Conservation (phyloP, 2,888 invertebrate genomes). For the Conchocele bisecta region DNA sequence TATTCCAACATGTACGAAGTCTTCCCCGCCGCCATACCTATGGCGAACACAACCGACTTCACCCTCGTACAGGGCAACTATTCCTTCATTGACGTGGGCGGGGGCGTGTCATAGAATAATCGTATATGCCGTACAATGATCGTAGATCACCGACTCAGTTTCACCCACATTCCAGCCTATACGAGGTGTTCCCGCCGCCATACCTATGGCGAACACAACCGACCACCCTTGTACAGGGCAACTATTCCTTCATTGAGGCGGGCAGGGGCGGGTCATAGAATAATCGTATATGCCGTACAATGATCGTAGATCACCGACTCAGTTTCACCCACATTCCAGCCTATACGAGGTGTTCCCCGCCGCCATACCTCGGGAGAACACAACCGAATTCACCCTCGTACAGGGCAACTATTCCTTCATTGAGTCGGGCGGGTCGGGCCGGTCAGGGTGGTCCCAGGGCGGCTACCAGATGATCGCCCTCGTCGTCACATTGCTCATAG, state of each 20-base stretch:
- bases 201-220: slow-evolving; percentile 43
- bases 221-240: background rate
- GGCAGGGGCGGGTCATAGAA: background rate
- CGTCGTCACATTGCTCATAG: slow-evolving; percentile 67
- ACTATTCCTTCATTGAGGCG: slow-evolving; percentile 7
- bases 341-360: slow-evolving; percentile 62
- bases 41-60: slow-evolving; percentile 40
- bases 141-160: too few relatives aligned
- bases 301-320: too few relatives aligned
- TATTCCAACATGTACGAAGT: slow-evolving; percentile 62
- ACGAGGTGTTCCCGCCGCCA: slow-evolving; percentile 60
- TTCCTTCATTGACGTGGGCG: background rate
- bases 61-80: slow-evolving; percentile 9
- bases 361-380: slow-evolving; percentile 46
- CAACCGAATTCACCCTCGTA: slow-evolving; percentile 23
- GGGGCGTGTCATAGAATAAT: background rate
- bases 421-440: slow-evolving; percentile 32
- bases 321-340: slow-evolving; percentile 41
- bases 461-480: slow-evolving; percentile 76
- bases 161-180: slow-evolving; percentile 52
- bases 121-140: too few relatives aligned
- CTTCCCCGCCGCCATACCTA: slow-evolving; percentile 57
- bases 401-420: slow-evolving; percentile 19
- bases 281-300: too few relatives aligned
- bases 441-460: slow-evolving; percentile 61